These are phyloP conservation scores for Belonocnema kinseyi DNA, from an alignment of 1,140 invertebrate species.

Conservation along the genomic window DNA sequence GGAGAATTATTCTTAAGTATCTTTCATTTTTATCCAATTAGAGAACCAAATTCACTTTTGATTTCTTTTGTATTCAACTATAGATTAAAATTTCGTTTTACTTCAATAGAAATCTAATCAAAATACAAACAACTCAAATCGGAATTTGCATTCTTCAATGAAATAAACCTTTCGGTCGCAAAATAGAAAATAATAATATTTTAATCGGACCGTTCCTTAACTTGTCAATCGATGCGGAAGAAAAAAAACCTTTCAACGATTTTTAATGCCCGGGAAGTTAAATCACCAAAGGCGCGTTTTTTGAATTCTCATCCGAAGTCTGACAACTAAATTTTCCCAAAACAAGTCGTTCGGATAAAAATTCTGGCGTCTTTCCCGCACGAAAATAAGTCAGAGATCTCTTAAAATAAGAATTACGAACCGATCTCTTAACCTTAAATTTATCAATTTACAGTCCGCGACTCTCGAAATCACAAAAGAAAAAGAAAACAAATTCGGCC, in stretches of 20 bases:
- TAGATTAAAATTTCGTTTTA: too few species aligned
- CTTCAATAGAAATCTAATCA: too few species aligned
- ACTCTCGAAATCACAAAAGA: neutral
- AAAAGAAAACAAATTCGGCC: neutral
- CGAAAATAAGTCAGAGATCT: neutral
- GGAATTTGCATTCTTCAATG: too few species aligned
- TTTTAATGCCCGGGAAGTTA: slow-evolving; percentile 4
- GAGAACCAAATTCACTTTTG: too few species aligned
- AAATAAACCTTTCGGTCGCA: too few species aligned
- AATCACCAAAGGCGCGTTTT: neutral
- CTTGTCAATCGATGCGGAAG: too few species aligned
- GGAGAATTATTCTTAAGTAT: too few species aligned
- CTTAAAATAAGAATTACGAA: neutral
- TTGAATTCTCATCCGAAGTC: neutral
- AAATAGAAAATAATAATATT: too few species aligned
- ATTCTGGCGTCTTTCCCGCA: neutral
- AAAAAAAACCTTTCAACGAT: neutral
- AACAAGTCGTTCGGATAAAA: neutral
- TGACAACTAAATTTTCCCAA: neutral
- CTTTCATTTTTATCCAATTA: too few species aligned
- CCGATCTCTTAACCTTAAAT: neutral
- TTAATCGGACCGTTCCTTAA: too few species aligned
- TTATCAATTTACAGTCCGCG: slow-evolving; percentile 12
- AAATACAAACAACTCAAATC: too few species aligned
- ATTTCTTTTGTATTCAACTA: too few species aligned